Conservation (phyloP, 2,113 vertebrate genomes). For the Pseudorasbora parva region DNA sequence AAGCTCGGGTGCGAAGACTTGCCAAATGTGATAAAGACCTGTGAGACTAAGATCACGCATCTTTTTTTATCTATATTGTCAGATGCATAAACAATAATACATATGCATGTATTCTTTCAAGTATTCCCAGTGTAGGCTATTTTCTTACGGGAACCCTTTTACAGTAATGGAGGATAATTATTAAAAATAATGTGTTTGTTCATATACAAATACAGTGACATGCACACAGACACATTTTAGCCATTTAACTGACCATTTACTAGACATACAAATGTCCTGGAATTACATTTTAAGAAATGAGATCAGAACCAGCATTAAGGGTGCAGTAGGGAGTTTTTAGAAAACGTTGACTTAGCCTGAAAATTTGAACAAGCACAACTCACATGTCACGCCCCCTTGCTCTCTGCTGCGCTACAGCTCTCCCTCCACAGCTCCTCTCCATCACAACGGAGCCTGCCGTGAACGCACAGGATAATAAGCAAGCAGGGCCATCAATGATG, state of each 20-base stretch:
- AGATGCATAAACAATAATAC: constrained; percentile 10
- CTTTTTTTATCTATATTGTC: background rate
- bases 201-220: background rate
- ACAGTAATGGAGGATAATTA: constrained; percentile 2
- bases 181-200: background rate
- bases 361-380: no score
- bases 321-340: no score
- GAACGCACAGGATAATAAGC: no score
- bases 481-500: no score
- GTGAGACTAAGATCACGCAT: background rate
- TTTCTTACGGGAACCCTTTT: background rate
- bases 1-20: constrained; percentile 55
- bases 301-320: no score
- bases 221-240: background rate
- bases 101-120: constrained; percentile 1
- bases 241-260: background rate
- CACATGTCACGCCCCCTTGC: no score
- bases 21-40: constrained; percentile 50
- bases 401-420: no score
- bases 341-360: no score
- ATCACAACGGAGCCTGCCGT: no score
- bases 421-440: no score
- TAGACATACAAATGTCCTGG: background rate
- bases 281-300: no score
- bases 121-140: background rate